These are phyloP conservation scores for Hylaea fasciaria DNA, from an alignment of 2,888 invertebrate species.

Conservation along the genomic window DNA sequence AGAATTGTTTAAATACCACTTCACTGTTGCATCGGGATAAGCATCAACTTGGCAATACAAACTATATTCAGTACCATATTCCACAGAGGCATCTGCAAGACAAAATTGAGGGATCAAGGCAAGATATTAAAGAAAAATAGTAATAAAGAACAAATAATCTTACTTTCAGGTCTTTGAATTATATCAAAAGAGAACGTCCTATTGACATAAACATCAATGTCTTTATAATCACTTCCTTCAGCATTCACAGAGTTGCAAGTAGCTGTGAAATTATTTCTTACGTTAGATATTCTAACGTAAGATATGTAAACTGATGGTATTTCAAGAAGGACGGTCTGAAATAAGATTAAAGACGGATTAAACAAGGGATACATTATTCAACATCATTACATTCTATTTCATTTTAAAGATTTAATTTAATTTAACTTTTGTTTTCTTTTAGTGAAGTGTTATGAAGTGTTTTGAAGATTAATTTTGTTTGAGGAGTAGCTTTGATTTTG, in stretches of 20 bases:
- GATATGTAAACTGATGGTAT: constrained; percentile 63
- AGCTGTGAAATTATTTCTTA: constrained; percentile 58
- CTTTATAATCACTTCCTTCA: constrained; percentile 45
- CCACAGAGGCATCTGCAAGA: constrained; percentile 62
- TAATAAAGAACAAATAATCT: no score
- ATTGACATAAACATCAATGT: constrained; percentile 59
- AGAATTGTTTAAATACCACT: constrained; percentile 68
- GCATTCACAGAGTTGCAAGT: constrained; percentile 61
- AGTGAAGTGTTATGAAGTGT: no score
- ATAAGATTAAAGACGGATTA: background rate
- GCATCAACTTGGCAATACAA: constrained; percentile 66
- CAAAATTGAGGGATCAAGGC: background rate
- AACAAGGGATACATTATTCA: background rate
- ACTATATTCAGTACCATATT: constrained; percentile 61
- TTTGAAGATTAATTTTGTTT: no score
- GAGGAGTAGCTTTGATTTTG: no score
- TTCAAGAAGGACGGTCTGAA: constrained; percentile 57
- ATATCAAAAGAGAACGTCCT: constrained; percentile 66
- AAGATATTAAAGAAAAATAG: no score
- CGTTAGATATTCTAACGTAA: constrained; percentile 58
- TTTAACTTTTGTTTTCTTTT: no score
- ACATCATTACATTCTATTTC: no score
- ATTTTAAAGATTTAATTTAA: no score
- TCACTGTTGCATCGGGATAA: constrained; percentile 64
- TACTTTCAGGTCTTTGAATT: constrained; percentile 62